Evolutionary conservation across 2,797 vertebrate species (phyloP).

Genomic region (Eulemur rubriventer): DNA sequence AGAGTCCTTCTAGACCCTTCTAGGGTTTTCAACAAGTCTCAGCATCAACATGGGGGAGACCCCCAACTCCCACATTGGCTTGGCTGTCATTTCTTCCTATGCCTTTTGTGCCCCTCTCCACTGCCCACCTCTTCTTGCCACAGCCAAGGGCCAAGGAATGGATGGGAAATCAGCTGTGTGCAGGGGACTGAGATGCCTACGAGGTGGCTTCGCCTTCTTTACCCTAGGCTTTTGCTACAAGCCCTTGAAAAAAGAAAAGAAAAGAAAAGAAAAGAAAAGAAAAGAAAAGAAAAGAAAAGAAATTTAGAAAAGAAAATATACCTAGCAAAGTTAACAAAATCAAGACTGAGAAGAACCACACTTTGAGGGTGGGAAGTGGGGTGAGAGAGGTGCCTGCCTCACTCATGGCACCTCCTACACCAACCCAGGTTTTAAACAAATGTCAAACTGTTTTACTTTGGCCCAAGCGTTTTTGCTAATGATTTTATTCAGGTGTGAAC

Average conservation of each 20-base stretch:
- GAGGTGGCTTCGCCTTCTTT: neutral
- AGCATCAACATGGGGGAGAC: neutral
- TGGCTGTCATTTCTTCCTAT: neutral
- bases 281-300: too few relatives aligned
- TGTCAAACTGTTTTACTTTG: neutral
- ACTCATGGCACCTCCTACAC: neutral
- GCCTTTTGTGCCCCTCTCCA: neutral
- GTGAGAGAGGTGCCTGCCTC: neutral
- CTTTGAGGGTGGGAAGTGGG: neutral
- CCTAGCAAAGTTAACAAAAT: slow-evolving; percentile 28
- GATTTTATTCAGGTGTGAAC: slow-evolving; percentile 47
- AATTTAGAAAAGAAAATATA: neutral
- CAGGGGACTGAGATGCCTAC: neutral
- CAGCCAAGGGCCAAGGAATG: neutral
- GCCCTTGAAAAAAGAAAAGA: neutral
- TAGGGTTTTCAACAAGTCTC: slow-evolving; percentile 69
- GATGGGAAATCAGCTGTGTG: neutral
- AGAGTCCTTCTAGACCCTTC: slow-evolving; percentile 33
- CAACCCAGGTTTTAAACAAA: neutral
- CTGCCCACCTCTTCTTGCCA: neutral
- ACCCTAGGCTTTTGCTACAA: neutral
- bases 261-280: too few relatives aligned
- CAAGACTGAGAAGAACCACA: neutral
- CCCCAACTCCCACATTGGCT: neutral
- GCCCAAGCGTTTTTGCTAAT: neutral